Evolutionary conservation across 1,140 invertebrate genomes (phyloP).

Genomic region (Eulimnadia texana): DNA sequence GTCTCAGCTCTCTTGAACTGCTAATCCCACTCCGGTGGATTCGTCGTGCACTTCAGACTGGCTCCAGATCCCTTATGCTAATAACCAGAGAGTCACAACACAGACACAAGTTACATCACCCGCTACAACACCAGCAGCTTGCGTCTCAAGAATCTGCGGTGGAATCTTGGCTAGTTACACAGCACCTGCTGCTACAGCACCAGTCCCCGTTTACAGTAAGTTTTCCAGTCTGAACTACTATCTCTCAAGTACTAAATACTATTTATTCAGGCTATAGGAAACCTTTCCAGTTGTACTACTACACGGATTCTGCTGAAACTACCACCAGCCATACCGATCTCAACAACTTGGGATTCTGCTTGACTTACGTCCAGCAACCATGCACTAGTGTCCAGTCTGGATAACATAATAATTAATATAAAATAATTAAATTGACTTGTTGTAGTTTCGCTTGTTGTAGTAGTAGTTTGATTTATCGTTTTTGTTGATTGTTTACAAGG

Average conservation of each 20-base stretch:
- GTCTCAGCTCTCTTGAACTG: neutral
- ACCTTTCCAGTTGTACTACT: conserved; percentile 5
- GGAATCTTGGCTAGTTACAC: neutral
- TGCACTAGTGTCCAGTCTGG: too few relatives aligned
- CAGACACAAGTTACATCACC: too few relatives aligned
- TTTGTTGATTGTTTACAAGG: too few relatives aligned
- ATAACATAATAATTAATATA: too few relatives aligned
- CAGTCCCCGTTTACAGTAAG: neutral
- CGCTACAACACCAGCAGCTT: too few relatives aligned
- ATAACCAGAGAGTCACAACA: neutral
- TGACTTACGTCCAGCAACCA: conserved; percentile 48
- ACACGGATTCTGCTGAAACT: neutral
- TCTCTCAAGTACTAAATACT: too few relatives aligned
- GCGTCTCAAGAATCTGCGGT: conserved; percentile 5
- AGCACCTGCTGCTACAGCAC: neutral
- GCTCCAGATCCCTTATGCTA: neutral
- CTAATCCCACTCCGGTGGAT: neutral
- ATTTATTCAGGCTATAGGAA: neutral
- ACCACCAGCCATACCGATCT: conserved; percentile 30
- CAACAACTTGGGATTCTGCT: conserved; percentile 53
- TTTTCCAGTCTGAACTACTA: too few relatives aligned
- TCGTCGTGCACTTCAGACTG: neutral
- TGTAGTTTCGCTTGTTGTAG: too few relatives aligned
- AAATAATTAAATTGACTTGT: too few relatives aligned
- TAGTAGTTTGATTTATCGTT: too few relatives aligned